Conservation (phyloP, 2,797 vertebrate genomes). For the Schizopygopsis pylzovi region DNA sequence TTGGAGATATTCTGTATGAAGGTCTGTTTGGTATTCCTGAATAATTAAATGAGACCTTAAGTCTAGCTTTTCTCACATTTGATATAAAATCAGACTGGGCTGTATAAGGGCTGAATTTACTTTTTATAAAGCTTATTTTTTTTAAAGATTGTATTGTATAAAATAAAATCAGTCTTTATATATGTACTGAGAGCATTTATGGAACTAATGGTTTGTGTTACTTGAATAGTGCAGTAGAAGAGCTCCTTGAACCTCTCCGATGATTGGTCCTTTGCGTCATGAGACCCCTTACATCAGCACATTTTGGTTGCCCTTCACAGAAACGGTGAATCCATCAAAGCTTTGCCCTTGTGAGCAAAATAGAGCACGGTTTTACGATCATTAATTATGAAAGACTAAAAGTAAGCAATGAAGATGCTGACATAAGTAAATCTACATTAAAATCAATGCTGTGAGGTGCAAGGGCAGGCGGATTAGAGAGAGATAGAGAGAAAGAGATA, state of each 20-base stretch:
- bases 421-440: neutral
- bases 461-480: slow-evolving; percentile 8
- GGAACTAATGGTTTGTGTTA: neutral
- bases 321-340: slow-evolving; percentile 12
- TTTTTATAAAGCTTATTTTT: neutral
- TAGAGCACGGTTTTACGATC: slow-evolving; percentile 14
- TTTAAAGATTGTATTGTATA: neutral
- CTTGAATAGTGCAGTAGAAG: slow-evolving; percentile 38
- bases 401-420: slow-evolving; percentile 24
- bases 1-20: neutral
- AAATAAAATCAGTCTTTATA: neutral
- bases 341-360: slow-evolving; percentile 30
- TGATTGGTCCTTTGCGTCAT: neutral
- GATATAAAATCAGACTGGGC: neutral
- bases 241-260: neutral
- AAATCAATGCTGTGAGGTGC: slow-evolving; percentile 29
- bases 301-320: slow-evolving; percentile 16
- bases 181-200: neutral
- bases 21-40: neutral
- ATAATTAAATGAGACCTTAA: neutral
- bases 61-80: neutral
- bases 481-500: neutral
- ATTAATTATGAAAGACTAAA: slow-evolving; percentile 48
- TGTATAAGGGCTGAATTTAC: neutral
- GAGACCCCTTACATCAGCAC: slow-evolving; percentile 29